A percentile compares a stretch with the other conserved stretches of the same genome.
phyloP scores from a whole-genome alignment of 2,888 invertebrate species.

The Flexamia atlantica region DNA sequence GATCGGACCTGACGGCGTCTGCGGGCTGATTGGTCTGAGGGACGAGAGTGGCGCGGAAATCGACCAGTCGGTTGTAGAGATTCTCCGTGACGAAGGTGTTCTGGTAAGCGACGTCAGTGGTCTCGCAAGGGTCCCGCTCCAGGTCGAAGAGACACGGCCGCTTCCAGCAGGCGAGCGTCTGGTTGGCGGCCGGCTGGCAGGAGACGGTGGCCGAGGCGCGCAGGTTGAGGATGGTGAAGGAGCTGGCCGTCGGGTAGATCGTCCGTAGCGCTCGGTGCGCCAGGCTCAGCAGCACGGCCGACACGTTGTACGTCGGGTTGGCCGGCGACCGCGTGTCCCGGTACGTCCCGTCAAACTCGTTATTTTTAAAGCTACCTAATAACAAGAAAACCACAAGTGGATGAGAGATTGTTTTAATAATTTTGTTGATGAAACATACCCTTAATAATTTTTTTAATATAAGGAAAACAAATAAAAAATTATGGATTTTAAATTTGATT shows the following conservation, averaged over 20 bases:
- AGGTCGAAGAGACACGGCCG: slow-evolving; percentile 85
- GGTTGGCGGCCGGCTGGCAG: slow-evolving; percentile 71
- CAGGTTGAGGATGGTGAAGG: slow-evolving; percentile 72
- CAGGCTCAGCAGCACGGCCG: slow-evolving; percentile 74
- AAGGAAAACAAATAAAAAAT: no score
- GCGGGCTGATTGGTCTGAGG: slow-evolving; percentile 77
- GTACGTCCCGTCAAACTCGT: slow-evolving; percentile 75
- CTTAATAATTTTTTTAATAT: no score
- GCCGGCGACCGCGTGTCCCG: slow-evolving; percentile 73
- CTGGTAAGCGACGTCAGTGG: slow-evolving; percentile 79
- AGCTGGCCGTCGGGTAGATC: slow-evolving; percentile 72
- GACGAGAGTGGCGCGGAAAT: slow-evolving; percentile 77
- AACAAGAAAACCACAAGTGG: no score
- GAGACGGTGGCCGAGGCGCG: slow-evolving; percentile 74
- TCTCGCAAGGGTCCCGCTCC: slow-evolving; percentile 88
- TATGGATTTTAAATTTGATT: no score
- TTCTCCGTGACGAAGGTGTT: slow-evolving; percentile 77
- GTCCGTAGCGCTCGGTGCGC: slow-evolving; percentile 73
- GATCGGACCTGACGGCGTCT: slow-evolving; percentile 80
- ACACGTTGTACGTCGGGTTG: slow-evolving; percentile 74
- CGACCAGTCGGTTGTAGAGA: slow-evolving; percentile 76
- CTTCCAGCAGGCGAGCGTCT: slow-evolving; percentile 78
- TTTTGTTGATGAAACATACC: no score
- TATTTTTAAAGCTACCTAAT: slow-evolving; percentile 71
- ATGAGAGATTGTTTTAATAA: no score